Percentiles rank a stretch among this genome's conserved stretches.
These are phyloP conservation scores for Eptatretus burgeri DNA, from an alignment of 2,113 vertebrate species.

Conservation along the genomic window DNA sequence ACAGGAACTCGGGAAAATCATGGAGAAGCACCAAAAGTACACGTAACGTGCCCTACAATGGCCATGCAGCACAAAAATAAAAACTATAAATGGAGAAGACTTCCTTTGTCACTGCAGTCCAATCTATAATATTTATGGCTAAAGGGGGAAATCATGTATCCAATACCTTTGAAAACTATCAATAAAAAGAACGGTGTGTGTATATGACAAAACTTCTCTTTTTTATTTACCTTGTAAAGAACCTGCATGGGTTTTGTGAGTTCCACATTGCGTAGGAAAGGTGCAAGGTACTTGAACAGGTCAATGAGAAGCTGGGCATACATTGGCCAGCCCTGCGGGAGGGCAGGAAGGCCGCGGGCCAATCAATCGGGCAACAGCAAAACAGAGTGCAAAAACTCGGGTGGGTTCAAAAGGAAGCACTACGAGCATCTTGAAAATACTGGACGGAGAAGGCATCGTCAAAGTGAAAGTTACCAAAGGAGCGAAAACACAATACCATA, in stretches of 20 bases:
- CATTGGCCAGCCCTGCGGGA: conserved; percentile 82
- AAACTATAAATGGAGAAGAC: no score
- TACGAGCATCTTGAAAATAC: no score
- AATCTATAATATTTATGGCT: no score
- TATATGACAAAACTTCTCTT: neutral
- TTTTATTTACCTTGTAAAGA: conserved; percentile 61
- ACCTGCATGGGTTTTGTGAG: conserved; percentile 99
- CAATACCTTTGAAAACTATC: neutral
- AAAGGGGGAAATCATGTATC: neutral
- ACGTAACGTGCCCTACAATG: conserved; percentile 56
- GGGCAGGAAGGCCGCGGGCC: conserved; percentile 8
- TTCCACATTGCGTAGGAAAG: conserved; percentile 92
- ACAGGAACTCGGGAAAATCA: conserved; percentile 95
- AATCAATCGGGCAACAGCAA: no score
- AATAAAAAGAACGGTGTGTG: neutral
- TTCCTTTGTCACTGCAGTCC: no score
- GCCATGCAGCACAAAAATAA: neutral
- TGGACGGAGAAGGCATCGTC: no score
- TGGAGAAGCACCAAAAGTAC: conserved; percentile 83
- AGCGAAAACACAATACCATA: no score
- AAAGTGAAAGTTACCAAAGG: no score
- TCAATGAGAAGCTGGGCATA: conserved; percentile 90
- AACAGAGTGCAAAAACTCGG: no score
- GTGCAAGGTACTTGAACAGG: conserved; percentile 89
- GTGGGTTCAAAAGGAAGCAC: no score